Percentiles rank a stretch among this genome's conserved stretches.
These are phyloP conservation scores for Cygnus olor DNA, from an alignment of 2,797 vertebrate species.

Conservation along the genomic window DNA sequence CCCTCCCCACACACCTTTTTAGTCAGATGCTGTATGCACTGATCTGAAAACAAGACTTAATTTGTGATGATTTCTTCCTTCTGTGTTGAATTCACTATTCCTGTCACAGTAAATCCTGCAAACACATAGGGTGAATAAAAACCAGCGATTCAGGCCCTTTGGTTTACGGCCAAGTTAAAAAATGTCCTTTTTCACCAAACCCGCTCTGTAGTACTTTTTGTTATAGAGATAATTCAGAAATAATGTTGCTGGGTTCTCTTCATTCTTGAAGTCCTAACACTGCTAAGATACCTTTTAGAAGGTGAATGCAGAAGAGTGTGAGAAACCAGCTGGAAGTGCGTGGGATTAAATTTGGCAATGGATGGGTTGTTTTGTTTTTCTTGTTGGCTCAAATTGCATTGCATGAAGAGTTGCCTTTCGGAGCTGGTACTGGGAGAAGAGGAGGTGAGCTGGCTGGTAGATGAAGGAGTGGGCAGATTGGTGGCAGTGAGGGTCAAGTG, in stretches of 20 bases:
- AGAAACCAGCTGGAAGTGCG: not conserved
- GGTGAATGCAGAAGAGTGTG: not conserved
- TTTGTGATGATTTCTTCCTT: not conserved
- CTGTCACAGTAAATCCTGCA: not conserved
- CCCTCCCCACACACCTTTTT: not conserved
- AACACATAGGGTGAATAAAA: not conserved
- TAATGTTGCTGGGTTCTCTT: not conserved
- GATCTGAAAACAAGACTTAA: not conserved
- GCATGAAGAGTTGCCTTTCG: not conserved
- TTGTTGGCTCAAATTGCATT: not conserved
- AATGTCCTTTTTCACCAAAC: not conserved
- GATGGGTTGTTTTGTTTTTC: not conserved
- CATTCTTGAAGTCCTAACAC: not conserved
- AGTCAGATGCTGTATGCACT: not conserved
- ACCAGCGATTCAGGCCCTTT: not conserved
- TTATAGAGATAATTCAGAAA: not conserved
- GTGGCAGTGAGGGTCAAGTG: not conserved
- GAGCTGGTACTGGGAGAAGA: not conserved
- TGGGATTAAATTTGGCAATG: conserved; percentile 22
- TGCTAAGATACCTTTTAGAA: not conserved
- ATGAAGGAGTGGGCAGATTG: not conserved
- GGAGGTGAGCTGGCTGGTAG: not conserved
- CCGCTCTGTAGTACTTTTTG: not conserved
- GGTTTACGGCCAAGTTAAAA: not conserved
- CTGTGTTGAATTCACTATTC: not conserved